Percentiles rank a stretch among this genome's conserved stretches.
Evolutionary conservation across 2,888 invertebrate genomes (phyloP).

Genomic region (Agrotis ipsilon): DNA sequence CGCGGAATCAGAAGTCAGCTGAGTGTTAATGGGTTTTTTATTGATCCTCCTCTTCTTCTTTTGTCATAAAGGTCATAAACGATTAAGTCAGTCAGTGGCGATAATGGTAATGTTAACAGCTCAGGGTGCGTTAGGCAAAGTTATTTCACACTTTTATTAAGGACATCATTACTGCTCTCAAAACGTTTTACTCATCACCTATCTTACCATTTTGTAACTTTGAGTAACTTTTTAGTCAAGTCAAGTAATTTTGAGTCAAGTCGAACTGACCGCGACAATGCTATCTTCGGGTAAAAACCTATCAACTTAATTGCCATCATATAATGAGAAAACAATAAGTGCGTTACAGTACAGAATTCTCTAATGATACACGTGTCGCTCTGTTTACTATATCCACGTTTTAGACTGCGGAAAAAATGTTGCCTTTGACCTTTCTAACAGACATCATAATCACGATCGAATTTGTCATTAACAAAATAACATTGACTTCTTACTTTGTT

Average conservation of each 20-base stretch:
- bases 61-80: slow-evolving; percentile 32
- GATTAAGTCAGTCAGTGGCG: slow-evolving; percentile 22
- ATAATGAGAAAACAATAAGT: too few relatives aligned
- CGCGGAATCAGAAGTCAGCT: slow-evolving; percentile 7
- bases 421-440: neutral
- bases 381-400: neutral
- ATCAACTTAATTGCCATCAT: too few relatives aligned
- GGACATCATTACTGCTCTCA: too few relatives aligned
- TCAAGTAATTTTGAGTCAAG: too few relatives aligned
- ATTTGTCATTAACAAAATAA: neutral
- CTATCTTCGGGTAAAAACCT: too few relatives aligned
- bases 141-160: too few relatives aligned
- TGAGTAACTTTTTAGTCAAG: too few relatives aligned
- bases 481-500: neutral
- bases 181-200: too few relatives aligned
- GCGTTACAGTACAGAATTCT: too few relatives aligned
- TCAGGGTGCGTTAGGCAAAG: neutral
- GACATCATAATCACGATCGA: neutral
- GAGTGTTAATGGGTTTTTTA: slow-evolving; percentile 41
- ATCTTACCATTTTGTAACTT: too few relatives aligned
- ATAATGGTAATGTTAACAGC: slow-evolving; percentile 16
- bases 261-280: too few relatives aligned
- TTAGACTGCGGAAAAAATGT: neutral
- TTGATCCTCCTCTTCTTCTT: slow-evolving; percentile 28
- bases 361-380: neutral